Conservation (phyloP, 2,888 invertebrate species). For the Volucella bombylans region DNA sequence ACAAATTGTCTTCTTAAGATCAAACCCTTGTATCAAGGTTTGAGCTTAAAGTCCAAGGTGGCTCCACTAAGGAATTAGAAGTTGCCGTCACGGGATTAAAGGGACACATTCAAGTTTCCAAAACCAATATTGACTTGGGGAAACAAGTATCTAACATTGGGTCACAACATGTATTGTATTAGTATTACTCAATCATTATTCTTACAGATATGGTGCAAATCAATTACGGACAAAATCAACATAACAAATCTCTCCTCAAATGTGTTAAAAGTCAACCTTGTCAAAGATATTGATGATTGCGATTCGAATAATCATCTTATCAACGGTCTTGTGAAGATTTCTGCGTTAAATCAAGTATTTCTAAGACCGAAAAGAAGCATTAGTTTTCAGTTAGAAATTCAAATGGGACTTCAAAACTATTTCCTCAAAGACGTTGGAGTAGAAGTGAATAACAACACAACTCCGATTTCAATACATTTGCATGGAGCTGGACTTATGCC, state of each 20-base stretch:
- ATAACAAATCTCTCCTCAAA: slow-evolving; percentile 77
- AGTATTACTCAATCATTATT: background rate
- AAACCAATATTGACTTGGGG: slow-evolving; percentile 77
- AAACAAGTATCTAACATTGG: slow-evolving; percentile 74
- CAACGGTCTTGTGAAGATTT: slow-evolving; percentile 76
- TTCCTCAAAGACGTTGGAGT: slow-evolving; percentile 76
- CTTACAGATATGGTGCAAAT: slow-evolving; percentile 79
- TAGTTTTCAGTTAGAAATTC: slow-evolving; percentile 75
- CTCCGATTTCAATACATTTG: slow-evolving; percentile 75
- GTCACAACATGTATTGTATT: background rate
- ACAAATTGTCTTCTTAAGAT: slow-evolving; percentile 55
- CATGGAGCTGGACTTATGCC: slow-evolving; percentile 79
- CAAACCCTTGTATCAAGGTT: slow-evolving; percentile 75
- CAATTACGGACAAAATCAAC: slow-evolving; percentile 70
- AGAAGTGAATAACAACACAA: slow-evolving; percentile 77
- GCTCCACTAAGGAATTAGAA: slow-evolving; percentile 75
- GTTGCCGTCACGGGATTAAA: slow-evolving; percentile 78
- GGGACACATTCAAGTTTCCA: slow-evolving; percentile 76
- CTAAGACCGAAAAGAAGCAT: slow-evolving; percentile 66
- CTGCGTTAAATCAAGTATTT: slow-evolving; percentile 57
- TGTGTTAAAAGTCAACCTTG: slow-evolving; percentile 70
- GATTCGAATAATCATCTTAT: slow-evolving; percentile 65
- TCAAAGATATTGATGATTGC: slow-evolving; percentile 12
- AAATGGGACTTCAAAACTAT: slow-evolving; percentile 78
- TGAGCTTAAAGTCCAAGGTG: slow-evolving; percentile 77